These are phyloP conservation scores for Dynastes maya DNA, from an alignment of 2,888 invertebrate species.

Conservation along the genomic window DNA sequence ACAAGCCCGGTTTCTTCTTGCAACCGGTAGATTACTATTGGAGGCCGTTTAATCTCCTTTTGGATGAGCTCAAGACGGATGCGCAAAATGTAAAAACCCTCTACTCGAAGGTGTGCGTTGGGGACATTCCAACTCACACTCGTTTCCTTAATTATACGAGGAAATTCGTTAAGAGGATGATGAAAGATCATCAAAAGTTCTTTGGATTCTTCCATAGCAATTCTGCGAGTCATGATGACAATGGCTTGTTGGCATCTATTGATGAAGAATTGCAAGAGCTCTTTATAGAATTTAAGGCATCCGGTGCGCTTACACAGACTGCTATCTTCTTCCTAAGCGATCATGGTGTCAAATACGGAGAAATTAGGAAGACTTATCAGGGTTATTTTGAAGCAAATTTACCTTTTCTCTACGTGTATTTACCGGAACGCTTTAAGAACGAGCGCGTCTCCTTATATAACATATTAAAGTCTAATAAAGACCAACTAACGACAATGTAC, in stretches of 20 bases:
- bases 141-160: constrained; percentile 81
- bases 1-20: constrained; percentile 81
- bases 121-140: constrained; percentile 78
- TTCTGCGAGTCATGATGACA: constrained; percentile 86
- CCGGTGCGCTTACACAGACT: constrained; percentile 77
- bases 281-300: constrained; percentile 72
- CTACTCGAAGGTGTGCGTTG: constrained; percentile 80
- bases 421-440: constrained; percentile 81
- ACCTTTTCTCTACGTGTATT: constrained; percentile 82
- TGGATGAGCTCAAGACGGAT: constrained; percentile 71
- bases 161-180: constrained; percentile 76
- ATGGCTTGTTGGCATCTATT: constrained; percentile 83
- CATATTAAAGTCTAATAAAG: constrained; percentile 78
- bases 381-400: constrained; percentile 89
- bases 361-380: constrained; percentile 86
- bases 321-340: constrained; percentile 84
- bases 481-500: constrained; percentile 84
- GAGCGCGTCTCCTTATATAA: constrained; percentile 76
- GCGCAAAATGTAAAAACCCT: constrained; percentile 77
- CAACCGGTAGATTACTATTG: constrained; percentile 90
- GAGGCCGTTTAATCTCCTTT: constrained; percentile 80
- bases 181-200: constrained; percentile 74
- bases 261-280: constrained; percentile 78
- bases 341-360: constrained; percentile 91
- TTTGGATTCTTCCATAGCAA: constrained; percentile 90